A percentile compares a stretch with the other conserved stretches of the same genome.
These are phyloP conservation scores for Bombus consobrinus DNA, from an alignment of 1,140 invertebrate genomes.

Conservation along the genomic window DNA sequence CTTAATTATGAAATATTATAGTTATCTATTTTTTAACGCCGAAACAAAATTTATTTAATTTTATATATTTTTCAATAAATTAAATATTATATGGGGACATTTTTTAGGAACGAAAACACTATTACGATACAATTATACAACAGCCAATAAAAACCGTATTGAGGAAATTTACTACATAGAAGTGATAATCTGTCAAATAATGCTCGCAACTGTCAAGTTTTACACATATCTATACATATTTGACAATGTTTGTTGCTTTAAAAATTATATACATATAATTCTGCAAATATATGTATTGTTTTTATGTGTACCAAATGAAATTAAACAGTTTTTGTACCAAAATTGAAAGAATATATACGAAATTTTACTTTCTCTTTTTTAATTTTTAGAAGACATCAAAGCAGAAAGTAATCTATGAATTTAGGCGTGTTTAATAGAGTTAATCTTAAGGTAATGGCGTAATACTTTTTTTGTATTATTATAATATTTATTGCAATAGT, in stretches of 20 bases:
- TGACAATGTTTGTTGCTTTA: constrained; percentile 8
- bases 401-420: constrained; percentile 86
- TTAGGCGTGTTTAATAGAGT: constrained; percentile 89
- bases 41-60: background rate
- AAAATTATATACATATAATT: constrained; percentile 14
- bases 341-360: constrained; percentile 14
- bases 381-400: constrained; percentile 34
- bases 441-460: constrained; percentile 85
- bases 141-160: constrained; percentile 16
- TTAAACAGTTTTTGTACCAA: constrained; percentile 6
- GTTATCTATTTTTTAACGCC: background rate
- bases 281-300: background rate
- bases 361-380: constrained; percentile 25
- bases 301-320: constrained; percentile 1
- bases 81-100: background rate
- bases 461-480: background rate
- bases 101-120: background rate
- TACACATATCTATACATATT: background rate
- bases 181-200: constrained; percentile 4
- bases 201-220: constrained; percentile 19
- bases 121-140: background rate
- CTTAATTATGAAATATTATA: background rate
- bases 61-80: background rate
- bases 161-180: background rate
- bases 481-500: background rate